Conservation (phyloP, 92 coral and sea anemone species). For the Actinostola sp. region DNA sequence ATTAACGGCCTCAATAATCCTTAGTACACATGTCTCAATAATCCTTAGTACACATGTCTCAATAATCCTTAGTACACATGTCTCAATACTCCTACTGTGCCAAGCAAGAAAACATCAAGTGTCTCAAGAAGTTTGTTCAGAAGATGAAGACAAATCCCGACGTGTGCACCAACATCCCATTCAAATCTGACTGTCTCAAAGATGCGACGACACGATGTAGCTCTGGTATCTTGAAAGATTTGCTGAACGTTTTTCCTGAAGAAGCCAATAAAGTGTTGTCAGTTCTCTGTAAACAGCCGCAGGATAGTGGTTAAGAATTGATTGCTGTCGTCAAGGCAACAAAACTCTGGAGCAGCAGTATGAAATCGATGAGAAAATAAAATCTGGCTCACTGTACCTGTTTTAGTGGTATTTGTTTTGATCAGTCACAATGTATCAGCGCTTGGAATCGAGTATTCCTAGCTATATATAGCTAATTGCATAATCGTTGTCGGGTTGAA, state of each 20-base stretch:
- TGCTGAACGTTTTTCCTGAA: constrained; percentile 33
- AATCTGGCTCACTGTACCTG: too few relatives aligned
- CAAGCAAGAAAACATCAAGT: not conserved
- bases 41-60: too few relatives aligned
- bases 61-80: constrained; percentile 5
- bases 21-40: too few relatives aligned
- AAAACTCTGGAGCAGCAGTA: too few relatives aligned
- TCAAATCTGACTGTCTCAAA: constrained; percentile 17
- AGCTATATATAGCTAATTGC: too few relatives aligned
- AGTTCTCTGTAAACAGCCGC: constrained; percentile 7
- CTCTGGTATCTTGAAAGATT: constrained; percentile 9
- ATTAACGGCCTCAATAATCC: too few relatives aligned
- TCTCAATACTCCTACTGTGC: constrained; percentile 22
- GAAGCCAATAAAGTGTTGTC: constrained; percentile 31
- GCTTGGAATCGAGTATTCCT: too few relatives aligned
- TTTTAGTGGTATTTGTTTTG: too few relatives aligned
- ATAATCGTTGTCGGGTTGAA: too few relatives aligned
- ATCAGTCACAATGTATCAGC: too few relatives aligned
- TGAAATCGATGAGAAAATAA: too few relatives aligned
- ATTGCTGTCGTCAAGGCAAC: too few relatives aligned
- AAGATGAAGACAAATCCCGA: constrained; percentile 12
- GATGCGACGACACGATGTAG: not conserved
- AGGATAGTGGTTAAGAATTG: constrained; percentile 18
- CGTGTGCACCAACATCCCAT: constrained; percentile 16
- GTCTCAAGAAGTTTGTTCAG: constrained; percentile 9